phyloP scores from a whole-genome alignment of 2,888 invertebrate genomes.

The Microplitis deprimator region DNA sequence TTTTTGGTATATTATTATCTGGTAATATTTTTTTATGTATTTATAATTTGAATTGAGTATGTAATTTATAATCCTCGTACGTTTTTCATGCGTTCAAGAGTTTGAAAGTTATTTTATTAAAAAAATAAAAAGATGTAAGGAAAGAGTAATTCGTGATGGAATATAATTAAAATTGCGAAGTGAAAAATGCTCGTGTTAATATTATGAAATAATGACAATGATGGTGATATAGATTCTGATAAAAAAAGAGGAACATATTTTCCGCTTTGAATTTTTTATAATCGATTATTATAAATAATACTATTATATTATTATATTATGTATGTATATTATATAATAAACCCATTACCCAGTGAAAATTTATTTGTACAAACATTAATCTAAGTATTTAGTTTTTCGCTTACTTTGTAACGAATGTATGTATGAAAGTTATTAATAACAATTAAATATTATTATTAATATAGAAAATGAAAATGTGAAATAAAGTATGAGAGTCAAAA shows the following conservation, averaged over 20 bases:
- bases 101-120: too few species aligned
- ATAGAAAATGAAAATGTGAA: background rate
- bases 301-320: constrained; percentile 6
- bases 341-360: background rate
- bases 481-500: background rate
- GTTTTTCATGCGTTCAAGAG: too few species aligned
- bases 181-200: background rate
- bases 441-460: background rate
- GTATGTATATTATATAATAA: constrained; percentile 6
- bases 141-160: background rate
- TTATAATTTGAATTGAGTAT: constrained; percentile 33
- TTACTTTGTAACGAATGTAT: background rate
- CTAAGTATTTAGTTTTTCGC: background rate
- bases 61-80: constrained; percentile 15
- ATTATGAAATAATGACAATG: constrained; percentile 7
- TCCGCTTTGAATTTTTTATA: constrained; percentile 10
- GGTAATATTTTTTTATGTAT: constrained; percentile 53
- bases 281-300: background rate
- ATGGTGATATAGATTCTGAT: constrained; percentile 22
- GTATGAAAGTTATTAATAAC: background rate
- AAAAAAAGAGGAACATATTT: constrained; percentile 4
- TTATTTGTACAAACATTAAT: constrained; percentile 1
- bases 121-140: constrained; percentile 16
- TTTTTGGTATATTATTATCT: constrained; percentile 46
- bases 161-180: background rate